These are phyloP conservation scores for Lobophora halterata DNA, from an alignment of 2,888 invertebrate genomes.

Conservation along the genomic window DNA sequence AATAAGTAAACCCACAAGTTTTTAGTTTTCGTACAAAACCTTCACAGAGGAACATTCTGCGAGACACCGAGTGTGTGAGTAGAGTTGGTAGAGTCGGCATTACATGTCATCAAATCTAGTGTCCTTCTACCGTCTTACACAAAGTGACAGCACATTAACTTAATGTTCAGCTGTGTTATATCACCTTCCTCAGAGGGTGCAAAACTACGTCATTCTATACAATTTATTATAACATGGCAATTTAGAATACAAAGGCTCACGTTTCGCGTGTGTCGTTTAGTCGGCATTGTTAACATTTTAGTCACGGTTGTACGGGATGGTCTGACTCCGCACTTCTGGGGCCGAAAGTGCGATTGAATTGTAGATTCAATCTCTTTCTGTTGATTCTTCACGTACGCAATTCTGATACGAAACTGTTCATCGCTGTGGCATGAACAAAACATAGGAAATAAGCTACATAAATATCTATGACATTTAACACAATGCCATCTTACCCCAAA, in stretches of 20 bases:
- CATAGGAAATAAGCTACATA: too few species aligned
- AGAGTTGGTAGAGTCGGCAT: too few species aligned
- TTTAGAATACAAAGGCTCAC: constrained; percentile 26
- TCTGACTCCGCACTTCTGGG: constrained; percentile 7
- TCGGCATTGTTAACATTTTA: constrained; percentile 21
- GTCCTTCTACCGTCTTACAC: constrained; percentile 16
- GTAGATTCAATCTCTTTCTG: constrained; percentile 9
- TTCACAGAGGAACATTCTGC: not conserved
- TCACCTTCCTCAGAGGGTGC: constrained; percentile 17
- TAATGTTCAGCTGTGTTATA: constrained; percentile 18
- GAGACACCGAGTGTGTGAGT: not conserved
- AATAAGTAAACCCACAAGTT: too few species aligned
- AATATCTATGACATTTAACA: too few species aligned
- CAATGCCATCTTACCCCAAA: too few species aligned
- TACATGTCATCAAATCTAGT: constrained; percentile 12
- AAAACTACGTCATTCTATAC: constrained; percentile 19
- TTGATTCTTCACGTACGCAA: constrained; percentile 1
- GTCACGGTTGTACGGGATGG: constrained; percentile 18
- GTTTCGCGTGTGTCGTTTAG: constrained; percentile 19
- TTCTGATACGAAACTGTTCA: too few species aligned
- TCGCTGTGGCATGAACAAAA: too few species aligned
- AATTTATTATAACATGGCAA: constrained; percentile 24
- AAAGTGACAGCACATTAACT: constrained; percentile 24
- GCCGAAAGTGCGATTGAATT: constrained; percentile 10
- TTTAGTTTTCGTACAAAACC: too few species aligned